phyloP scores from a whole-genome alignment of 2,888 invertebrate species.

The Theodoxus fluviatilis region DNA sequence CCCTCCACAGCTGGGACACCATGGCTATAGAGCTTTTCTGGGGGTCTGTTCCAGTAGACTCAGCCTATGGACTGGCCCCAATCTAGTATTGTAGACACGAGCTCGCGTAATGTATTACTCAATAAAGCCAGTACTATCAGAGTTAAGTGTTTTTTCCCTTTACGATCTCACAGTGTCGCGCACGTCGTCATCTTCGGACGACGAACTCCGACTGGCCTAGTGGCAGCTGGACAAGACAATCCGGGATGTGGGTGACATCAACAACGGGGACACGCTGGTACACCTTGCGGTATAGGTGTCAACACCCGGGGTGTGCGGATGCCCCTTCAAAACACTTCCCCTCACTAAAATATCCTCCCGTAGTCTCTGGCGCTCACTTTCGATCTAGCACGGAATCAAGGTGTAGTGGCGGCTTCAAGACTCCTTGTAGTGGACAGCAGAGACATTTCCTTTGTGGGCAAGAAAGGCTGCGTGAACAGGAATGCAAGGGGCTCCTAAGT shows the following conservation, averaged over 20 bases:
- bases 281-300: conserved; percentile 54
- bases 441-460: background rate
- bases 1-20: too few species aligned
- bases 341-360: conserved; percentile 56
- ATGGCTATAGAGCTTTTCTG: too few species aligned
- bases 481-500: too few species aligned
- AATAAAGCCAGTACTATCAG: too few species aligned
- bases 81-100: too few species aligned
- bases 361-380: conserved; percentile 60
- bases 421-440: background rate
- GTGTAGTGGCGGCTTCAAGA: too few species aligned
- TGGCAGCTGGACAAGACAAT: conserved; percentile 60
- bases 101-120: too few species aligned
- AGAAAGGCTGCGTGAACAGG: too few species aligned
- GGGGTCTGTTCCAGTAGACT: too few species aligned
- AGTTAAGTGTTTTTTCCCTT: too few species aligned
- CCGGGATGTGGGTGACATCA: conserved; percentile 57
- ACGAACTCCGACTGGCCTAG: conserved; percentile 49
- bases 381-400: conserved; percentile 57
- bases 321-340: too few species aligned
- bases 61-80: too few species aligned
- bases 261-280: conserved; percentile 43
- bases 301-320: conserved; percentile 60
- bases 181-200: conserved; percentile 53
- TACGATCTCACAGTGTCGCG: conserved; percentile 44